Evolutionary conservation across 2,113 vertebrate species (phyloP).

Genomic region (Plecturocebus donacophilus): DNA sequence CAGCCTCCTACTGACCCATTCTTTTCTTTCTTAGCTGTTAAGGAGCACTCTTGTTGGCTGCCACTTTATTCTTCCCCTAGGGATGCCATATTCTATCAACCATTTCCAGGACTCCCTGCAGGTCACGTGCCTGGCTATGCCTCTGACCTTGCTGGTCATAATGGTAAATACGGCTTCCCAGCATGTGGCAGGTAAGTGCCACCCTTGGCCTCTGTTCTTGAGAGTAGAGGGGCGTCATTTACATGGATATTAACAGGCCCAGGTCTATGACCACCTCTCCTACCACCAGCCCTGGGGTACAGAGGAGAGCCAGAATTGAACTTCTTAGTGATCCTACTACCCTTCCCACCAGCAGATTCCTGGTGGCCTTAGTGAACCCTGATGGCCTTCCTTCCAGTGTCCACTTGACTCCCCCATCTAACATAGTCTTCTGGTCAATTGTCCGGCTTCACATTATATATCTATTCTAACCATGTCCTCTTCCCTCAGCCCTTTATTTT

Average conservation of each 20-base stretch:
- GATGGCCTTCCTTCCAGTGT: too few species aligned
- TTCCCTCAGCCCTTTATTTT: background rate
- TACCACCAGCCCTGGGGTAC: background rate
- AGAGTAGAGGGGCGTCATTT: background rate
- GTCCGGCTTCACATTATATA: background rate
- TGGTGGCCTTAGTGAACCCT: background rate
- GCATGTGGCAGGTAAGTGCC: background rate
- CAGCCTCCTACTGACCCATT: background rate
- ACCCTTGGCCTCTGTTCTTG: background rate
- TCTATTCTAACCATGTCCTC: too few species aligned
- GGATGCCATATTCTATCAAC: background rate
- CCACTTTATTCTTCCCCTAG: background rate
- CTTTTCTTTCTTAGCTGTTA: background rate
- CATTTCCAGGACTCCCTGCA: background rate
- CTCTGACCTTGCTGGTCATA: background rate
- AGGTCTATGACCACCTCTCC: background rate
- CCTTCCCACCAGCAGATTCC: background rate
- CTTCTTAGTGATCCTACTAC: background rate
- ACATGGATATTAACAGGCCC: background rate
- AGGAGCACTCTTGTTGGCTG: background rate
- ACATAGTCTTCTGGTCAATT: background rate
- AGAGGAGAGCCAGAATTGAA: background rate
- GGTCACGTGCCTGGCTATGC: rapidly evolving
- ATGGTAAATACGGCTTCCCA: background rate
- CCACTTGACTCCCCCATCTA: background rate